Evolutionary conservation across 2,113 vertebrate species (phyloP).

Genomic region (Circaetus gallicus): DNA sequence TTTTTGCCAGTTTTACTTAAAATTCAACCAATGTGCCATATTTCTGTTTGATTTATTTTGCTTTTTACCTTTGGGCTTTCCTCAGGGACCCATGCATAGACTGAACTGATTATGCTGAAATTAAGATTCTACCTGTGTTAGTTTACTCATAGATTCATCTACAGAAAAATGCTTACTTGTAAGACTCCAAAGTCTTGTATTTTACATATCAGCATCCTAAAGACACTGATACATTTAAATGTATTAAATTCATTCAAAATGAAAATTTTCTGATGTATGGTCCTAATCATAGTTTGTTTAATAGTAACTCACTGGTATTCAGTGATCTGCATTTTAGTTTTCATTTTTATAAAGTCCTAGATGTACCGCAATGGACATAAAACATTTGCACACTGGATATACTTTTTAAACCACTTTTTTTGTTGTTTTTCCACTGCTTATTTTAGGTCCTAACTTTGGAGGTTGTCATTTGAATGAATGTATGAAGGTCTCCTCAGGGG

Average conservation of each 20-base stretch:
- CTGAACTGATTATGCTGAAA: not conserved
- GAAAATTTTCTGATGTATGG: not conserved
- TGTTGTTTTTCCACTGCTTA: not conserved
- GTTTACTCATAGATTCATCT: not conserved
- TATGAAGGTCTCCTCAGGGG: not conserved
- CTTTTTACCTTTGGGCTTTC: not conserved
- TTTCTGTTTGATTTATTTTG: not conserved
- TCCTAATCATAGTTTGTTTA: not conserved
- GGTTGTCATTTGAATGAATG: conserved; percentile 2
- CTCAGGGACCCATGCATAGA: not conserved
- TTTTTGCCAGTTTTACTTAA: not conserved
- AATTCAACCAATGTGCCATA: not conserved
- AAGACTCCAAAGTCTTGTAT: not conserved
- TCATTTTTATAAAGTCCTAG: not conserved
- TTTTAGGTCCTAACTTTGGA: not conserved
- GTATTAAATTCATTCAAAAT: not conserved
- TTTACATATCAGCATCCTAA: not conserved
- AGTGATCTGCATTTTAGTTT: not conserved
- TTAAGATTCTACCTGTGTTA: not conserved
- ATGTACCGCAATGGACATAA: not conserved
- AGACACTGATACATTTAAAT: not conserved
- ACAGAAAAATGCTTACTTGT: not conserved
- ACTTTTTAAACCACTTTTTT: not conserved
- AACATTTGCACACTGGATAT: not conserved
- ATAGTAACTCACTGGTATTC: not conserved